Evolutionary conservation across 1,140 invertebrate genomes (phyloP).

Genomic region (Helicoverpa armigera): DNA sequence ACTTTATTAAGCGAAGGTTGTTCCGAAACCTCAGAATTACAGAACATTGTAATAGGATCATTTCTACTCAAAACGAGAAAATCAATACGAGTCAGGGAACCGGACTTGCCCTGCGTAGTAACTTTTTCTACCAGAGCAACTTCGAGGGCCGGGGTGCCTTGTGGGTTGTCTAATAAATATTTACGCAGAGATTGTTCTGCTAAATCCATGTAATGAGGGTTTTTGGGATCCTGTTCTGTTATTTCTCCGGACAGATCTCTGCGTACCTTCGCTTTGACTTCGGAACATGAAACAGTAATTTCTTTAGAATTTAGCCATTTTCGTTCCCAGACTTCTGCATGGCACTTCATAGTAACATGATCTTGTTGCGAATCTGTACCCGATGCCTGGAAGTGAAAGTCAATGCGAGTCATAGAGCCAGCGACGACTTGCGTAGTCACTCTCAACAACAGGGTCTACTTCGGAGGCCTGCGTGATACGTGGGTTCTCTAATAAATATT

Average conservation of each 20-base stretch:
- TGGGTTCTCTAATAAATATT: neutral
- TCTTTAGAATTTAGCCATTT: neutral
- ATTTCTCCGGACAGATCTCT: too few species aligned
- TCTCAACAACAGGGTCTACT: neutral
- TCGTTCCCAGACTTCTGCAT: slow-evolving; percentile 1
- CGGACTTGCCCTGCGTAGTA: neutral
- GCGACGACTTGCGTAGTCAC: neutral
- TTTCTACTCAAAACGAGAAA: neutral
- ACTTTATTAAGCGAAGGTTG: neutral
- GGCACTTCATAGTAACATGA: neutral
- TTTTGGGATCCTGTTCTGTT: too few species aligned
- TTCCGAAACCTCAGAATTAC: neutral
- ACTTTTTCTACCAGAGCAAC: neutral
- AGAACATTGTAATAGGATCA: neutral
- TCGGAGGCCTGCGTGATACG: neutral
- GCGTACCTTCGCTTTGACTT: neutral
- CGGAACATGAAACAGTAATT: slow-evolving; percentile 11
- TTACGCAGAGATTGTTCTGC: neutral
- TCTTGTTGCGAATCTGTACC: neutral
- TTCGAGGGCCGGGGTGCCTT: neutral
- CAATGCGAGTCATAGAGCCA: neutral
- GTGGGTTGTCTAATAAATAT: neutral
- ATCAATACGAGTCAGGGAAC: neutral
- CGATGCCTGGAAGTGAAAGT: neutral
- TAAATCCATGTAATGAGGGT: neutral